Base-by-base conservation (phyloP, 1,140 invertebrate species). In the Drosophila triauraria region DNA sequence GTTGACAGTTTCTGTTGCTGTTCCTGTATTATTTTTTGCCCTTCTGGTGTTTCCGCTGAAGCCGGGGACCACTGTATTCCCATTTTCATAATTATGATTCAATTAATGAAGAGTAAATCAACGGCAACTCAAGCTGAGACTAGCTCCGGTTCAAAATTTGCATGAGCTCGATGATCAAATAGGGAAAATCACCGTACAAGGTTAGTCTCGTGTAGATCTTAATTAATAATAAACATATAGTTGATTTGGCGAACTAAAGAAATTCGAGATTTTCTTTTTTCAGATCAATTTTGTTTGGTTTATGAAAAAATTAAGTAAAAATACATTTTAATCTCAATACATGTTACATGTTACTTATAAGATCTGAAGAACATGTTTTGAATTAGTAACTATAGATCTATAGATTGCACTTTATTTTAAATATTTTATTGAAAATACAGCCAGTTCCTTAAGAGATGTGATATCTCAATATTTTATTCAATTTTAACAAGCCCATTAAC, bases 1-100 rank as follows among this genome's bases (percentile, higher is more conserved):
- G 78, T 82, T 90, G 84, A 90, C 84, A 90, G 78, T 81, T 85
- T 79, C 70, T 69, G 59, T 47, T 30, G 78, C 67, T 53, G 48
- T 62, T 61, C 30, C 68, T 72, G 68, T 43, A 40, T 72, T 51
- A 53, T 44, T 62, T 53, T 20, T 53, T 51, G 61, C 47, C 67
- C 67, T 70, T 65, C 38, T 51, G 65, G 9, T 50, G 25, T 58
- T 40, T 60, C 57, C 47, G 25, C 51, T 51, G 65, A 58, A 48
- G 13, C 46, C 17, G 25, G n/a, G 23, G 2, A 2, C 32, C 42
- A 70, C 32, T 40, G 50, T 38, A 43, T 43, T 25, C 9, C 44
- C 69, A 27, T 51, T 50, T 51, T 17, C 23, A 51, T 72, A 72
- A 72, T 43, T 43, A 72, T 43, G 38, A 58, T 44, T 72, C 54